These are phyloP conservation scores for Phalangium opilio DNA, from an alignment of 2,888 invertebrate species.

Conservation along the genomic window DNA sequence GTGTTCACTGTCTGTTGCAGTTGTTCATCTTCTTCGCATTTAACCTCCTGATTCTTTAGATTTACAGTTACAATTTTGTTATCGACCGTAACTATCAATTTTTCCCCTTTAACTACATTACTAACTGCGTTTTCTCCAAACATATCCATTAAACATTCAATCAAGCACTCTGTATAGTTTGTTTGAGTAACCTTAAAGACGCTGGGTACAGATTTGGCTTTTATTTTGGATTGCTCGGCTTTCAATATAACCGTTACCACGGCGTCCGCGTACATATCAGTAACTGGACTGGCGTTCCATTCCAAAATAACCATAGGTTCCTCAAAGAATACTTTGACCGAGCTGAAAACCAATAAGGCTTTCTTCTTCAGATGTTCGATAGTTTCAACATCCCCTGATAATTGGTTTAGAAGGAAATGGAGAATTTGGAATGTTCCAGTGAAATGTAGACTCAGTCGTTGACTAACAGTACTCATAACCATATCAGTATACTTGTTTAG, in stretches of 20 bases:
- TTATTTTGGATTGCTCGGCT: constrained; percentile 41
- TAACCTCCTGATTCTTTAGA: constrained; percentile 59
- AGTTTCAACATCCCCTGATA: constrained; percentile 35
- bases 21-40: constrained; percentile 60
- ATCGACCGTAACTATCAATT: constrained; percentile 66
- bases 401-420: constrained; percentile 24
- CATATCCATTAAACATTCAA: constrained; percentile 84
- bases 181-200: constrained; percentile 65
- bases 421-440: constrained; percentile 47
- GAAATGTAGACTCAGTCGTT: constrained; percentile 80
- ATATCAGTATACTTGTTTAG: constrained; percentile 91
- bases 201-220: constrained; percentile 12
- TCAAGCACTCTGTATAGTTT: constrained; percentile 80
- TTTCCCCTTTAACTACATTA: constrained; percentile 82
- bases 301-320: constrained; percentile 70
- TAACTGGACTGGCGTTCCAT: constrained; percentile 88
- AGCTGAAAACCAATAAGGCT: constrained; percentile 62
- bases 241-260: constrained; percentile 73
- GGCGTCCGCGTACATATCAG: constrained; percentile 97
- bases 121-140: constrained; percentile 87
- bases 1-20: constrained; percentile 70
- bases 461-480: constrained; percentile 79
- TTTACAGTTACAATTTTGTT: constrained; percentile 73
- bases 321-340: constrained; percentile 65
- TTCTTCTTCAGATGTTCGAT: constrained; percentile 44